Evolutionary conservation across 2,113 vertebrate genomes (phyloP).

Genomic region (Aix galericulata): DNA sequence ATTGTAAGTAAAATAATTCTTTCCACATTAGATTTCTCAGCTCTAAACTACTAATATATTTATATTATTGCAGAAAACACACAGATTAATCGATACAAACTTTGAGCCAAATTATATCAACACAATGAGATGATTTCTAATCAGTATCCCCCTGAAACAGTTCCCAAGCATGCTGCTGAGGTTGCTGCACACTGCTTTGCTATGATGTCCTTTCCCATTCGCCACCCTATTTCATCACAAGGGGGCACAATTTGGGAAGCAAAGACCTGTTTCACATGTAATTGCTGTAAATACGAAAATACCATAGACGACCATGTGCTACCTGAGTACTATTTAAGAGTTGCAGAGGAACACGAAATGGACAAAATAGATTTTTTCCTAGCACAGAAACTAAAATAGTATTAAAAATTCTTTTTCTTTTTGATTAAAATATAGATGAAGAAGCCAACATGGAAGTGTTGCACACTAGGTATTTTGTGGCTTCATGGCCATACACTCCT

Average conservation of each 20-base stretch:
- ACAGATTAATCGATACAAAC: background rate
- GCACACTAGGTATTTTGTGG: background rate
- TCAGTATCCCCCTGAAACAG: background rate
- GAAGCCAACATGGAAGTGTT: background rate
- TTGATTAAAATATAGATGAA: background rate
- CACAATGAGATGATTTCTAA: constrained; percentile 24
- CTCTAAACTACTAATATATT: background rate
- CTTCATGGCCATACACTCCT: background rate
- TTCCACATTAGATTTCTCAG: background rate
- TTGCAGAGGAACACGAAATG: background rate
- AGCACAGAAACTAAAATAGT: background rate
- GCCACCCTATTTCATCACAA: background rate
- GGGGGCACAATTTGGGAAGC: constrained; percentile 17
- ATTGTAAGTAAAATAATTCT: background rate
- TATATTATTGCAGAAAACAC: constrained; percentile 2
- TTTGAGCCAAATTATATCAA: background rate
- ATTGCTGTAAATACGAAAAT: background rate
- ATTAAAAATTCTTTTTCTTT: background rate
- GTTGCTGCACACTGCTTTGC: background rate
- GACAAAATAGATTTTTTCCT: background rate
- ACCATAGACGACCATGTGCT: background rate
- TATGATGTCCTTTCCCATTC: background rate
- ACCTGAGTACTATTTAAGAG: background rate
- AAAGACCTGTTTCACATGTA: background rate
- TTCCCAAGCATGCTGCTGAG: background rate